Percentiles rank a stretch among this genome's conserved stretches.
These are phyloP conservation scores for Drosophila kepulauana DNA, from an alignment of 1,140 invertebrate genomes.

Conservation along the genomic window DNA sequence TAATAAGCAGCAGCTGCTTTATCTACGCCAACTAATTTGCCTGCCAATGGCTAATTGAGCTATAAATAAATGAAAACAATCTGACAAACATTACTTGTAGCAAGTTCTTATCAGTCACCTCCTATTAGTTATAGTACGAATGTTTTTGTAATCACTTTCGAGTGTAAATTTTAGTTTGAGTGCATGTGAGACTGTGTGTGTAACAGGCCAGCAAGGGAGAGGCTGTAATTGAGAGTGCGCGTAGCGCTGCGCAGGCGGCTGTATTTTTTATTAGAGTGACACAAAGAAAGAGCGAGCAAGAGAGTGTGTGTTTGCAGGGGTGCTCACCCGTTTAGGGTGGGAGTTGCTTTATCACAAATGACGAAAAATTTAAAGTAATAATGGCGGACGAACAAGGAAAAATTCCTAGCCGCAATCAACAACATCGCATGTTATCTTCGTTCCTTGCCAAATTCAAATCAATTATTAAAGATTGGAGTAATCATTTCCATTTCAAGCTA, in stretches of 20 bases:
- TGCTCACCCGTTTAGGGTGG: conserved; percentile 50
- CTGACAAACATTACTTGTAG: conserved; percentile 15
- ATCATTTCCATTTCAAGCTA: neutral
- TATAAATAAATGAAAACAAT: conserved; percentile 42
- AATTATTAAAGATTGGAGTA: neutral
- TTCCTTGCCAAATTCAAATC: conserved; percentile 1
- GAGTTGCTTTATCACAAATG: conserved; percentile 65
- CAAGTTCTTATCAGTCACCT: conserved; percentile 42
- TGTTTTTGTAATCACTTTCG: conserved; percentile 14
- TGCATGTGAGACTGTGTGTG: conserved; percentile 3
- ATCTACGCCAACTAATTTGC: conserved; percentile 44
- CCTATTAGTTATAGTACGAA: conserved; percentile 11
- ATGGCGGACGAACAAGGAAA: conserved; percentile 56
- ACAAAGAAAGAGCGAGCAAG: conserved; percentile 28
- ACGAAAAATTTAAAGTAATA: conserved; percentile 62
- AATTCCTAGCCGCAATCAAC: neutral
- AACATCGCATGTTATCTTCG: neutral
- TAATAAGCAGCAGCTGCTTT: conserved; percentile 28
- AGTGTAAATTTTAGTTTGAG: conserved; percentile 13
- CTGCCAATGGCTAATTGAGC: conserved; percentile 53
- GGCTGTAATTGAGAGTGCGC: conserved; percentile 11
- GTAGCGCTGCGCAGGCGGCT: conserved; percentile 26
- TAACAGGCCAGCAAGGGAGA: conserved; percentile 12
- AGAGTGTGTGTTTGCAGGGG: conserved; percentile 31
- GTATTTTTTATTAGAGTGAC: neutral